A percentile compares a stretch with the other conserved stretches of the same genome.
phyloP scores from a whole-genome alignment of 2,797 vertebrate genomes.

The Xiphophorus birchmanni region DNA sequence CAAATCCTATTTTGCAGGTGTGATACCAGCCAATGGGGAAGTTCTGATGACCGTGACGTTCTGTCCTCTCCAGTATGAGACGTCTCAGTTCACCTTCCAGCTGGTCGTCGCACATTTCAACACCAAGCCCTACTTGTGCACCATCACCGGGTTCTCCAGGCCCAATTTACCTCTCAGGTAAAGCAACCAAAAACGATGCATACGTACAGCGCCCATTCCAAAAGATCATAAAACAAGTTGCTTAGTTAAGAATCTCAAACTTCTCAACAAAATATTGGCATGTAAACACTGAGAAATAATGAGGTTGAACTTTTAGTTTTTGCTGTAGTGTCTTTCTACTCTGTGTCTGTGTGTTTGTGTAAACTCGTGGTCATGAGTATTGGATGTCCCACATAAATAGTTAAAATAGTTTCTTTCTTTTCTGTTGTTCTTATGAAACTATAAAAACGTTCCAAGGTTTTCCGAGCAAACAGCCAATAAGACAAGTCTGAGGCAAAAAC shows the following conservation, averaged over 20 bases:
- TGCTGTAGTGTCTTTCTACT: not conserved
- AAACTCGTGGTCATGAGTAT: not conserved
- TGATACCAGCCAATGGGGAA: conserved; percentile 87
- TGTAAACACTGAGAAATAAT: not conserved
- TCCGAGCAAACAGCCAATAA: conserved; percentile 4
- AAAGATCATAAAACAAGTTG: not conserved
- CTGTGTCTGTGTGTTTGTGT: not conserved
- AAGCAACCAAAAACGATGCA: not conserved
- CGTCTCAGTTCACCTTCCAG: conserved; percentile 85
- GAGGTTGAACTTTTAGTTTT: not conserved
- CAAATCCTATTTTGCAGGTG: conserved; percentile 74
- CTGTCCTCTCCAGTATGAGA: conserved; percentile 86
- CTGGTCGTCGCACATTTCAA: conserved; percentile 88
- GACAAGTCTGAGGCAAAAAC: not conserved
- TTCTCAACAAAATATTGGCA: not conserved
- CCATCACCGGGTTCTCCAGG: conserved; percentile 84
- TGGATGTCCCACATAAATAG: conserved; percentile 4
- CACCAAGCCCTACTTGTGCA: conserved; percentile 85
- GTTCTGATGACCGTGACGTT: conserved; percentile 82
- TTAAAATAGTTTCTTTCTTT: not conserved
- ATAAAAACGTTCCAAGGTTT: conserved; percentile 1
- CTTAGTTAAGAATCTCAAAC: not conserved
- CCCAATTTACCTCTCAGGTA: conserved; percentile 81
- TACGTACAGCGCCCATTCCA: not conserved
- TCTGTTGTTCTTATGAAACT: not conserved